Conservation (phyloP, 2,888 invertebrate species). For the Volucella inanis region DNA sequence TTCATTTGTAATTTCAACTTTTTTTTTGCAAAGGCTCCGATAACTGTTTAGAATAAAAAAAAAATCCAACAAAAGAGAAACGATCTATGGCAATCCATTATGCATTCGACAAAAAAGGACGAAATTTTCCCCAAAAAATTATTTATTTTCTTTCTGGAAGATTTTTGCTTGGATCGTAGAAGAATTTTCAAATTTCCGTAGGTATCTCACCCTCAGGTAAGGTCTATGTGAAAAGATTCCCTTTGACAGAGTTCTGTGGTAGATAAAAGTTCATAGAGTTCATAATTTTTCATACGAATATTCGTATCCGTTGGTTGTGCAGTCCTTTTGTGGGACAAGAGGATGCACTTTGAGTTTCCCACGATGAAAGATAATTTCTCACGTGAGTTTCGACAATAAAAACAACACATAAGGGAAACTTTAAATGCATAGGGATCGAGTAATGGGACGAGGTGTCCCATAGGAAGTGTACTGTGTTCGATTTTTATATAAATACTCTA, state of each 20-base stretch:
- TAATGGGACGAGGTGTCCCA: slow-evolving; percentile 48
- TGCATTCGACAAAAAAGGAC: slow-evolving; percentile 29
- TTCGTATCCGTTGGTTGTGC: slow-evolving; percentile 36
- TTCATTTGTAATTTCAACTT: slow-evolving; percentile 29
- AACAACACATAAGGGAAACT: slow-evolving; percentile 62
- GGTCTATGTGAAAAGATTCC: slow-evolving; percentile 38
- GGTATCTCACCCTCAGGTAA: slow-evolving; percentile 12
- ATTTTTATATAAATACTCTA: slow-evolving; percentile 51
- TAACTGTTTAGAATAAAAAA: background rate
- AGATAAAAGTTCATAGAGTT: slow-evolving; percentile 67
- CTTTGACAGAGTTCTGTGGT: background rate
- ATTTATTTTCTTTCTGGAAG: slow-evolving; percentile 34
- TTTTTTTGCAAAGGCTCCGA: slow-evolving; percentile 46
- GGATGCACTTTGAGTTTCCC: slow-evolving; percentile 74
- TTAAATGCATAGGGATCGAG: slow-evolving; percentile 60
- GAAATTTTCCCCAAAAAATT: slow-evolving; percentile 55
- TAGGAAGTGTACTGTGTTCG: slow-evolving; percentile 62
- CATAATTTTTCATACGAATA: slow-evolving; percentile 51
- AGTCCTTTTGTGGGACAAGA: slow-evolving; percentile 71
- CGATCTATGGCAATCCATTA: slow-evolving; percentile 52
- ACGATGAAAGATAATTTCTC: slow-evolving; percentile 64
- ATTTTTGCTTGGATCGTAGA: slow-evolving; percentile 16
- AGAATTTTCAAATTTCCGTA: slow-evolving; percentile 9
- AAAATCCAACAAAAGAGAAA: slow-evolving; percentile 31
- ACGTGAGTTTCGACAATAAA: slow-evolving; percentile 55